A percentile compares a stretch with the other conserved stretches of the same genome.
Conservation (phyloP, 92 coral and sea anemone species). For the Diadumene lineata region DNA sequence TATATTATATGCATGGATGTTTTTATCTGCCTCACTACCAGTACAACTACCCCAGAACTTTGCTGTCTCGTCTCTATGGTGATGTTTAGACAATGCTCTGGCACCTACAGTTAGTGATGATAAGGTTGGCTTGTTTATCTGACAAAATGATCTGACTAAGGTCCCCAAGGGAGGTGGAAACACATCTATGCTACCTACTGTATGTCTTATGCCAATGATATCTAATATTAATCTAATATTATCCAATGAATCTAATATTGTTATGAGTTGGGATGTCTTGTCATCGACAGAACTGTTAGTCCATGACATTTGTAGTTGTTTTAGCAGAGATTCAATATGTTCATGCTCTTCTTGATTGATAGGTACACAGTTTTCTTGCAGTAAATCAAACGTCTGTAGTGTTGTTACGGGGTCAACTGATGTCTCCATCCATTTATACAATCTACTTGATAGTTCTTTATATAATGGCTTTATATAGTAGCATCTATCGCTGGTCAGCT, state of each 20-base stretch:
- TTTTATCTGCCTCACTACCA: slow-evolving; percentile 80
- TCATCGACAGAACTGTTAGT: slow-evolving; percentile 15
- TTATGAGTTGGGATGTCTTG: slow-evolving; percentile 15
- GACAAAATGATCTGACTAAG: slow-evolving; percentile 60
- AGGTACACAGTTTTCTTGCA: slow-evolving; percentile 39
- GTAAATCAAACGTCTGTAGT: slow-evolving; percentile 42
- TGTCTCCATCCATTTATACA: slow-evolving; percentile 55
- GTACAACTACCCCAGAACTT: slow-evolving; percentile 87
- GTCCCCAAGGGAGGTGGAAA: slow-evolving; percentile 67
- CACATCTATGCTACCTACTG: slow-evolving; percentile 73
- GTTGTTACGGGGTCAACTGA: slow-evolving; percentile 36
- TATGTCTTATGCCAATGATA: slow-evolving; percentile 81
- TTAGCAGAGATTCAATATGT: slow-evolving; percentile 29
- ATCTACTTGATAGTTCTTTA: slow-evolving; percentile 50
- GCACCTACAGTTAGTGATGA: slow-evolving; percentile 86
- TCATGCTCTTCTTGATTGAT: background rate
- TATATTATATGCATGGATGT: slow-evolving; percentile 63
- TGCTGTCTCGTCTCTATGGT: slow-evolving; percentile 73
- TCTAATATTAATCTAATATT: slow-evolving; percentile 58
- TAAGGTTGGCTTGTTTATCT: slow-evolving; percentile 53
- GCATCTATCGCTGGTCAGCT: slow-evolving; percentile 15
- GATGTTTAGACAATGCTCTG: slow-evolving; percentile 88
- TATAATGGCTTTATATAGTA: slow-evolving; percentile 73
- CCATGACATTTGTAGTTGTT: slow-evolving; percentile 50
- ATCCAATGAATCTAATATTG: slow-evolving; percentile 47